Conservation (phyloP, 2,888 invertebrate species). For the Phortica magna region DNA sequence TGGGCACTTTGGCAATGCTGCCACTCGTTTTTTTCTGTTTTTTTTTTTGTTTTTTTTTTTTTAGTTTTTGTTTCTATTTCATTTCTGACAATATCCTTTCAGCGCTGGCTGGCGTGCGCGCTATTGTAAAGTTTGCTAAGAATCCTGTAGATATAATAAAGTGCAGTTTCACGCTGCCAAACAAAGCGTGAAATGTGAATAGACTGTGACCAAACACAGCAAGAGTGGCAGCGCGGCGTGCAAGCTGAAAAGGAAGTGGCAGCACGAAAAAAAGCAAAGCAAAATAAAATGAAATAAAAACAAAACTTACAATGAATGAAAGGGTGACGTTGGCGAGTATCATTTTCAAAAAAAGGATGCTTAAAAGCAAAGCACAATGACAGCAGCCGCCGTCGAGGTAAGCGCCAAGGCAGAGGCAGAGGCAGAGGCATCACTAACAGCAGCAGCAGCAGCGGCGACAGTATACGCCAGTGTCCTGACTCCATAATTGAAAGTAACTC, state of each 20-base stretch:
- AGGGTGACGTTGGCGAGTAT: background rate
- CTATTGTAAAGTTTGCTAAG: background rate
- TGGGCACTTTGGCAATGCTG: slow-evolving; percentile 32
- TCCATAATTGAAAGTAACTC: slow-evolving; percentile 72
- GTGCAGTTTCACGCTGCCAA: slow-evolving; percentile 63
- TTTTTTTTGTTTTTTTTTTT: background rate
- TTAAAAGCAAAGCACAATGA: background rate
- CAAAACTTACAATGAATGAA: background rate
- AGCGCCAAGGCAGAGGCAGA: background rate
- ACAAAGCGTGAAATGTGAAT: slow-evolving; percentile 68
- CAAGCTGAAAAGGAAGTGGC: background rate
- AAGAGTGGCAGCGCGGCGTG: background rate
- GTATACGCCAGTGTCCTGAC: slow-evolving; percentile 57
- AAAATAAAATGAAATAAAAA: slow-evolving; percentile 1
- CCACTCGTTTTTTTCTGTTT: too few species aligned
- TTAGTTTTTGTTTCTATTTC: slow-evolving; percentile 20
- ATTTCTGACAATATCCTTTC: slow-evolving; percentile 12
- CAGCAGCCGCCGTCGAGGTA: background rate
- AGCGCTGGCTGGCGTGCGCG: background rate
- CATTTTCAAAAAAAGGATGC: slow-evolving; percentile 5
- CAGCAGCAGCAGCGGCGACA: slow-evolving; percentile 51
- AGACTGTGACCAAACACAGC: slow-evolving; percentile 53
- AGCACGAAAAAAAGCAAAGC: background rate
- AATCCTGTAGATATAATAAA: slow-evolving; percentile 52
- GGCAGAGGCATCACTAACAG: slow-evolving; percentile 1